Base-by-base conservation (phyloP, 2,888 invertebrate species). In the Rambutsinella grinnellia region DNA sequence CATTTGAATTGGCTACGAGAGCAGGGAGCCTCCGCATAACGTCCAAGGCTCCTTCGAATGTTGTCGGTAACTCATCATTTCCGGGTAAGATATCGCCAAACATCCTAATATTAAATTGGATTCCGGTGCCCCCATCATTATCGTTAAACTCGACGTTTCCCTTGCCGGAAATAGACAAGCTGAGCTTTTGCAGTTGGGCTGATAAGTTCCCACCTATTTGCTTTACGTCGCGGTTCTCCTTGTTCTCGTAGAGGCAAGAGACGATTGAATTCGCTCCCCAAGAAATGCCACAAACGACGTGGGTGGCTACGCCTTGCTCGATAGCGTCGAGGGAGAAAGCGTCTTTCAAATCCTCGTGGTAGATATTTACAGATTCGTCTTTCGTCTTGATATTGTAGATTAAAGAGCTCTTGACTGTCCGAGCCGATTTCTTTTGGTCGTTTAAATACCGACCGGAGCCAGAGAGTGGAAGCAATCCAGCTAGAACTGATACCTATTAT, bases 181-280 rank as follows among this genome's bases (percentile, higher is more conserved):
- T 15, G 21, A 57, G 23, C 27, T 19, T 71, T 23, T 54, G 71
- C 26, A 77, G 19, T 5, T 23, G 19, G n/a, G 67, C 62, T 5
- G 66, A 56, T 2, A 77, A 51, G 8, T 8, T 56, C 0, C 51
- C 62, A 10, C 24, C 36, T 13, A 77, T 62, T 28, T 71, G 51
- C 24, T 57, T 60, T 15, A 62, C 28, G 19, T 77, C 68, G 3
- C 28, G n/a, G 36, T 71, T 67, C 17, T 77, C 76, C 19, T 10
- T 27, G 51, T 77, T 72, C 5, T 61, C 26, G 21, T 67, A 62
- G 13, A 17, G 3, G 26, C 77, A 77, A 1, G 71, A 56, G 2
- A 77, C 24, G 2, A 77, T 36, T 2, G 58, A 61, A 24, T 62
- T 77, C 13, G 77, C 77, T 23, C 77, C 77, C 77, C 77, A 77